A percentile compares a stretch with the other conserved stretches of the same genome.
phyloP scores from a whole-genome alignment of 2,113 vertebrate genomes.

The Melanotaenia duboulayi region DNA sequence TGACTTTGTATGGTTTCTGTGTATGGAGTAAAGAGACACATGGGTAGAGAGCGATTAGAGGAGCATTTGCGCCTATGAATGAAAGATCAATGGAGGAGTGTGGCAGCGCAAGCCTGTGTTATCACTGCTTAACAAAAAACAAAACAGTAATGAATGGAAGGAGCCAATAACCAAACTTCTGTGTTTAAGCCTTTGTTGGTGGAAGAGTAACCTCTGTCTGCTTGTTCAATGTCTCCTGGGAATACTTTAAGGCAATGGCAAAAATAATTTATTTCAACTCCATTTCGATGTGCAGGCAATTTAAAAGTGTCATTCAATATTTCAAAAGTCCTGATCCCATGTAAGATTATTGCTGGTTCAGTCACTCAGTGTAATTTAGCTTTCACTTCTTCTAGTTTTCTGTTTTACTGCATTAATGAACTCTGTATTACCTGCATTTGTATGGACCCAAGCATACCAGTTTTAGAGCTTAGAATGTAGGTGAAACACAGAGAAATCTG shows the following conservation, averaged over 20 bases:
- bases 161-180: slow-evolving; percentile 30
- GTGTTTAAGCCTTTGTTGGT: not conserved
- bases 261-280: not conserved
- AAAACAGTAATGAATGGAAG: slow-evolving; percentile 20
- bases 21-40: slow-evolving; percentile 31
- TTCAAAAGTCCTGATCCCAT: no score
- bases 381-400: not conserved
- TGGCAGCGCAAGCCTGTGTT: slow-evolving; percentile 35
- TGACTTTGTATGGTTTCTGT: slow-evolving; percentile 22
- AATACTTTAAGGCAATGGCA: not conserved
- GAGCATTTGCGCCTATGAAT: slow-evolving; percentile 44
- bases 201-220: slow-evolving; percentile 6
- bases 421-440: no score
- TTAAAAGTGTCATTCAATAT: not conserved
- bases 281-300: not conserved
- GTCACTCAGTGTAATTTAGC: not conserved
- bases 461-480: no score
- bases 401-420: no score
- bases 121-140: slow-evolving; percentile 31
- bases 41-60: slow-evolving; percentile 39
- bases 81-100: slow-evolving; percentile 43
- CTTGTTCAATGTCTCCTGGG: not conserved
- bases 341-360: not conserved
- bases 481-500: no score
- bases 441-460: no score